These are phyloP conservation scores for Eulithis prunata DNA, from an alignment of 2,888 invertebrate genomes.

Conservation along the genomic window DNA sequence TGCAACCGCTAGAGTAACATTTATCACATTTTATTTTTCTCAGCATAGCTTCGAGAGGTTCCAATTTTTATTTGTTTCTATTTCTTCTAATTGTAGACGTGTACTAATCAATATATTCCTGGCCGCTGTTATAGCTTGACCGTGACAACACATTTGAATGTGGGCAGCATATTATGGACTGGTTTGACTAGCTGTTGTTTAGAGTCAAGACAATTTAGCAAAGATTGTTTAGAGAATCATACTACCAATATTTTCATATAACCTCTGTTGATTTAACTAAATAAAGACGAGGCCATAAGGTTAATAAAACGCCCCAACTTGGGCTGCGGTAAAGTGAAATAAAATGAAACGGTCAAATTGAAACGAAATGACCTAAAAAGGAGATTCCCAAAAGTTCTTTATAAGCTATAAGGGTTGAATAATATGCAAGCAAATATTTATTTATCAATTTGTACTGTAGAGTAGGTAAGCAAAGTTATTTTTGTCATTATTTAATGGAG, in stretches of 20 bases:
- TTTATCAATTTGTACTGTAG: too few species aligned
- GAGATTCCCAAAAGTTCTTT: too few species aligned
- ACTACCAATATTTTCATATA: background rate
- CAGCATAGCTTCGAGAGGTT: too few species aligned
- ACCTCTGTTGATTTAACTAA: background rate
- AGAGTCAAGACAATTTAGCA: background rate
- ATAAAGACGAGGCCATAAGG: slow-evolving; percentile 4
- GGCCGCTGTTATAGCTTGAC: background rate
- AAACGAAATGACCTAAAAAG: background rate
- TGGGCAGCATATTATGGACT: slow-evolving; percentile 17
- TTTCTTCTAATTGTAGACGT: slow-evolving; percentile 14
- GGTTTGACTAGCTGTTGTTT: background rate
- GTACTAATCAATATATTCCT: slow-evolving; percentile 13
- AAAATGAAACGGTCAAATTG: slow-evolving; percentile 9
- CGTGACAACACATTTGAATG: slow-evolving; percentile 4
- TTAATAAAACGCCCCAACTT: slow-evolving; percentile 3
- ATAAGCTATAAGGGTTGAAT: too few species aligned
- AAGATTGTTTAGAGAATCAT: background rate
- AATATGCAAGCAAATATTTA: too few species aligned
- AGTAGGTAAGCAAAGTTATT: too few species aligned
- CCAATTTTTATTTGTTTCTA: background rate
- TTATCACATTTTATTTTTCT: background rate
- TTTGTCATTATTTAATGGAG: too few species aligned
- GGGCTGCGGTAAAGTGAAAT: slow-evolving; percentile 1
- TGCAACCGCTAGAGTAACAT: background rate